Conservation (phyloP, 2,888 invertebrate species). For the Lasioglossum pauxillum region DNA sequence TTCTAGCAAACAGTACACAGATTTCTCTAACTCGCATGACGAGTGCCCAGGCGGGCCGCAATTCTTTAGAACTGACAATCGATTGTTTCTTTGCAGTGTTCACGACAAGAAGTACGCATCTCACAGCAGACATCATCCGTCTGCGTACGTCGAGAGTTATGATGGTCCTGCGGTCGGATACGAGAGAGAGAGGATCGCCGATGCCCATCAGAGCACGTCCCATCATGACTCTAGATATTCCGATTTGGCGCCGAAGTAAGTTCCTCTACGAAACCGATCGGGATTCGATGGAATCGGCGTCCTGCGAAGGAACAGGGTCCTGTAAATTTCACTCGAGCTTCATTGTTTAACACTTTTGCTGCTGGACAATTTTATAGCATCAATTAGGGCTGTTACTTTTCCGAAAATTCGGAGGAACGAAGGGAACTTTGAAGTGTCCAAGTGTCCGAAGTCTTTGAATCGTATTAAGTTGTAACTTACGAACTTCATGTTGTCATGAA, state of each 20-base stretch:
- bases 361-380: neutral
- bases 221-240: conserved; percentile 90
- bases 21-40: conserved; percentile 73
- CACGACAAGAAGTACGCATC: conserved; percentile 83
- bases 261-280: conserved; percentile 72
- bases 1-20: conserved; percentile 54
- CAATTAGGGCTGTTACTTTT: too few relatives aligned
- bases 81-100: conserved; percentile 78
- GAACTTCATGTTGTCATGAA: too few relatives aligned
- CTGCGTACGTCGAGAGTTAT: conserved; percentile 84
- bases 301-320: conserved; percentile 5
- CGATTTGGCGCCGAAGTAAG: conserved; percentile 95
- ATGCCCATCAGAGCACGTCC: conserved; percentile 84
- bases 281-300: neutral
- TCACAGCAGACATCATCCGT: conserved; percentile 85
- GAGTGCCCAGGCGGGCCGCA: conserved; percentile 37
- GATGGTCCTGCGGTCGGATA: conserved; percentile 85
- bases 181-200: conserved; percentile 82
- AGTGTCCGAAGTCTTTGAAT: too few relatives aligned
- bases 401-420: too few relatives aligned
- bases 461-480: too few relatives aligned
- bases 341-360: neutral
- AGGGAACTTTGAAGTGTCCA: too few relatives aligned
- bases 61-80: neutral
- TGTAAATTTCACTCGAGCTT: neutral